phyloP scores from a whole-genome alignment of 2,113 vertebrate species.

The Cyrtonyx montezumae region DNA sequence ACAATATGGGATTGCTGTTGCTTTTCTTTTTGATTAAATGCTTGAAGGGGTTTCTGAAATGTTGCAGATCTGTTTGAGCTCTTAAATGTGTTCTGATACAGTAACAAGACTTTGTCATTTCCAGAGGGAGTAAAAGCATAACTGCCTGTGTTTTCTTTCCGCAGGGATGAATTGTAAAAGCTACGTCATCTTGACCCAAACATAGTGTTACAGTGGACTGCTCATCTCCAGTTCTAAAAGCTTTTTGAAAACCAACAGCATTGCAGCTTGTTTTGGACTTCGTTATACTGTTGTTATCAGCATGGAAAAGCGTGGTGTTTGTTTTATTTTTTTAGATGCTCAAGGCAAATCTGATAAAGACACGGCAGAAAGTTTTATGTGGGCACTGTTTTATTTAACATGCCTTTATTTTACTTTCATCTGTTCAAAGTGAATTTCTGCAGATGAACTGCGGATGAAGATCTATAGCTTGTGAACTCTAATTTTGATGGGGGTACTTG shows the following conservation, averaged over 20 bases:
- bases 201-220: conserved; percentile 80
- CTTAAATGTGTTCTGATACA: conserved; percentile 1
- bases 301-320: conserved; percentile 81
- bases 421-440: conserved; percentile 69
- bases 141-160: conserved; percentile 70
- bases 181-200: conserved; percentile 78
- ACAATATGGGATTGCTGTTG: conserved; percentile 34
- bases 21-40: conserved; percentile 32
- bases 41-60: not conserved
- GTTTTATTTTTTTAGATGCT: conserved; percentile 76
- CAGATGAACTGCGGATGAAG: conserved; percentile 58
- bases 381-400: conserved; percentile 77
- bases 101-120: not conserved
- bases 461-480: conserved; percentile 68
- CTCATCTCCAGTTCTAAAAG: conserved; percentile 84
- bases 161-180: conserved; percentile 97
- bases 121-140: conserved; percentile 8
- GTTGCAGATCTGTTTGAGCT: conserved; percentile 31
- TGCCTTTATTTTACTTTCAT: conserved; percentile 76
- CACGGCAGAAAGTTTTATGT: conserved; percentile 64
- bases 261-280: conserved; percentile 87
- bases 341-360: conserved; percentile 72
- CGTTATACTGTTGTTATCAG: conserved; percentile 81
- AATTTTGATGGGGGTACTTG: conserved; percentile 62
- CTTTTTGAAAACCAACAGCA: conserved; percentile 84